phyloP scores from a whole-genome alignment of 2,888 invertebrate species.

The Cantharis rustica region DNA sequence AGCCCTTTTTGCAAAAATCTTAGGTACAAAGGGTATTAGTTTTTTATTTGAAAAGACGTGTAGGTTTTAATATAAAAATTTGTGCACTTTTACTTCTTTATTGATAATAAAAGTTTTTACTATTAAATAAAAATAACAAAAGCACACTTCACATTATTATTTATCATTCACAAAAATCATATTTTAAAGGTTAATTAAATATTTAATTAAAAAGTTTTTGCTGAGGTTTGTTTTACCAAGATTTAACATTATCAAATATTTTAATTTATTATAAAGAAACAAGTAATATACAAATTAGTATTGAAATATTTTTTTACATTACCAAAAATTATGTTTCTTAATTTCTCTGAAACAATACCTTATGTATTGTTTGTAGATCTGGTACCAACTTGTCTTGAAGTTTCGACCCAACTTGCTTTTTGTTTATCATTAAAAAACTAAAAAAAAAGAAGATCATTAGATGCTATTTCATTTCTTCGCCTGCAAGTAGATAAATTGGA shows the following conservation, averaged over 20 bases:
- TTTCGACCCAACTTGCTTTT: slow-evolving; percentile 33
- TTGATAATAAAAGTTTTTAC: background rate
- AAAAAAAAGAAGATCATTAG: background rate
- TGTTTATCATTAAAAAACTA: slow-evolving; percentile 18
- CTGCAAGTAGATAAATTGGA: no score
- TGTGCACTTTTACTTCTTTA: background rate
- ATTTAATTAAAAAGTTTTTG: background rate
- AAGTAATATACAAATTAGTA: background rate
- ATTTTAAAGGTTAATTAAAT: background rate
- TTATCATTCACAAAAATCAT: background rate
- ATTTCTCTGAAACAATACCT: slow-evolving; percentile 64
- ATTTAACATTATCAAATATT: background rate
- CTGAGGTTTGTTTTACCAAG: background rate
- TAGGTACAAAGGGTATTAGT: no score
- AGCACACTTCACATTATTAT: background rate
- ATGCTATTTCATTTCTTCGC: no score
- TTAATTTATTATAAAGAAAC: background rate
- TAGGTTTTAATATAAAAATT: background rate
- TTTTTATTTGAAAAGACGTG: background rate
- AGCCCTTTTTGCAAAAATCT: no score
- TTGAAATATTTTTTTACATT: background rate
- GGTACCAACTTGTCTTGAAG: slow-evolving; percentile 60
- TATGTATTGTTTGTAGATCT: slow-evolving; percentile 72
- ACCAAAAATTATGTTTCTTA: slow-evolving; percentile 28
- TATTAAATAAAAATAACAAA: background rate